Base-by-base conservation (phyloP, 2,113 vertebrate species). In the Dicentrarchus labrax region DNA sequence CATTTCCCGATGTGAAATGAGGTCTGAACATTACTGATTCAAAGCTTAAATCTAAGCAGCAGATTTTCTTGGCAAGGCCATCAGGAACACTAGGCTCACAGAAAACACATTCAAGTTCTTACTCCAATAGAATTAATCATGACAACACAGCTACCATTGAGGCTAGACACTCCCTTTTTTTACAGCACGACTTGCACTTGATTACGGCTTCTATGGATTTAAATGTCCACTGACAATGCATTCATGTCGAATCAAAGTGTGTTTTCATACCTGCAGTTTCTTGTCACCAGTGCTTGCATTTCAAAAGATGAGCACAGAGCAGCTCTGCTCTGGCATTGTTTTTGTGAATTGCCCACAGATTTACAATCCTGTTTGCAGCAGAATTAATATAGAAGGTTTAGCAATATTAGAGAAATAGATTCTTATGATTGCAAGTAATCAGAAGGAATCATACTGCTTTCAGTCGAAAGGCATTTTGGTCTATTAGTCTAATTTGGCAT, bases 41-140 rank as follows among this genome's bases (percentile, higher is more conserved):
- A 84, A 86, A 87, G 89, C 84, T 89, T 92, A 83, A 89, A 90
- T 86, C 90, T 72, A 88, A 90, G 83, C 82, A 90, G 85, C 86
- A 90, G 86, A 82, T 79, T 87, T 91, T 93, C 89, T 88, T 88
- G 93, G 89, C 90, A 85, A 92, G 80, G 86, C 86, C 88, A 82
- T 86, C 83, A 87, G 78, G 80, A 91, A 87, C 83, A 68, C 67
- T 6, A 60, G 72, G 84, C 86, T 82, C 59, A 51, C 2, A 0
- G 80, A 89, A 88, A 92, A 89, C 69, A 56, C 84, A 87, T 90
- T 89, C 78, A 85, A 84, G 76, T 84, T 83, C 75, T 82, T 47
- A 89, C 82, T 88, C 74, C 78, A 60, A 56, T 89, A 83, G 89
- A 93, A 92, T 92, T 88, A 86, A 91, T 93, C 78, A 89, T 83